These are phyloP conservation scores for Tolmerus cingulatus DNA, from an alignment of 2,888 invertebrate species.

Conservation along the genomic window DNA sequence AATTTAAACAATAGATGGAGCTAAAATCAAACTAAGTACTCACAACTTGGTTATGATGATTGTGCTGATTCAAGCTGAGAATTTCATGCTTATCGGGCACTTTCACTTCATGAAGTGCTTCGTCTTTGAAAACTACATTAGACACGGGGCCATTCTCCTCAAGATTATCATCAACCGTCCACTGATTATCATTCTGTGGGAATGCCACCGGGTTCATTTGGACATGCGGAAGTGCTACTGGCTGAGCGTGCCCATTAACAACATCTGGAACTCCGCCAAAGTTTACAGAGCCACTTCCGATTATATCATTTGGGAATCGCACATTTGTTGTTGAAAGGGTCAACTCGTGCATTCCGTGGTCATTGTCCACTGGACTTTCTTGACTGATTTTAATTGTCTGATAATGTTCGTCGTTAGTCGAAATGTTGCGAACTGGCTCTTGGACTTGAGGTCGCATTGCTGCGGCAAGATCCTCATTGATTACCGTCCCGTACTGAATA, in stretches of 20 bases:
- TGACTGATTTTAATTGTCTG: background rate
- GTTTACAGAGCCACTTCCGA: constrained; percentile 54
- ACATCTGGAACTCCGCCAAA: constrained; percentile 49
- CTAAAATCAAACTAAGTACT: constrained; percentile 38
- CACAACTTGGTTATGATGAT: constrained; percentile 56
- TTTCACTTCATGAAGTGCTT: background rate
- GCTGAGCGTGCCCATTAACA: constrained; percentile 61
- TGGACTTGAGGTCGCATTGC: constrained; percentile 23
- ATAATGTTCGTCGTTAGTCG: background rate
- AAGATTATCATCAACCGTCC: background rate
- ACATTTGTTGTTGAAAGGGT: constrained; percentile 59
- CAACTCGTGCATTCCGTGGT: constrained; percentile 58
- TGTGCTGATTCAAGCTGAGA: constrained; percentile 58
- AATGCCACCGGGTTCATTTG: constrained; percentile 55
- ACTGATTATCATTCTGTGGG: constrained; percentile 38
- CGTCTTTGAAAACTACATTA: constrained; percentile 42
- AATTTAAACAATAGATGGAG: background rate
- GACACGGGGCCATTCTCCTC: background rate
- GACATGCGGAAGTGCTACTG: constrained; percentile 57
- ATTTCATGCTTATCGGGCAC: constrained; percentile 59
- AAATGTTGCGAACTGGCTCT: background rate
- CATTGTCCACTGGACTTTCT: background rate
- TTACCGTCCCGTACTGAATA: constrained; percentile 60
- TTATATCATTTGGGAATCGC: constrained; percentile 58
- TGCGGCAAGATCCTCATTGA: constrained; percentile 57